These are phyloP conservation scores for Rhinolophus ferrumequinum DNA, from an alignment of 2,113 vertebrate species.

Conservation along the genomic window DNA sequence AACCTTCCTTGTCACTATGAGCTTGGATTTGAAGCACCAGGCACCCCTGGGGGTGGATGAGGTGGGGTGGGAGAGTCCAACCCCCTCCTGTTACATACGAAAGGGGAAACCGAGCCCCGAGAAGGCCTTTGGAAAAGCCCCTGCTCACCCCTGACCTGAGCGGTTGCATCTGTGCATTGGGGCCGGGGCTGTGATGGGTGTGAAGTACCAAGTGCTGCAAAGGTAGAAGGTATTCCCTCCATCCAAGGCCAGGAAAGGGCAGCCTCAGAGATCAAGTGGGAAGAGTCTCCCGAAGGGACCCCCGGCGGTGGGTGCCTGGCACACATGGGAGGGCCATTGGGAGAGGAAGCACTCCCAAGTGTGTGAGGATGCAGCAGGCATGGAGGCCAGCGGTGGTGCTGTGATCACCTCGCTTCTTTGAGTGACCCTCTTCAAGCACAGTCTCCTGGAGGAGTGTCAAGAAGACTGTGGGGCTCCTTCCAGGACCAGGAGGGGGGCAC, in stretches of 20 bases:
- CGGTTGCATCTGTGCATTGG: too few species aligned
- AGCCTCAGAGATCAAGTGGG: not conserved
- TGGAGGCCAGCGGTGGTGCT: fast-evolving
- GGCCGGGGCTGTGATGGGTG: fast-evolving
- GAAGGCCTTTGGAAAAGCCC: not conserved
- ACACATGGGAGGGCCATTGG: not conserved
- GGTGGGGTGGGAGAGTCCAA: not conserved
- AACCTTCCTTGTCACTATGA: not conserved
- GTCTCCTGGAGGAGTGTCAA: not conserved
- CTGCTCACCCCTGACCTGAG: not conserved
- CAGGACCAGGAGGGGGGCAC: too few species aligned
- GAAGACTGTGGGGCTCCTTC: not conserved
- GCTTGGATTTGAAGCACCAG: not conserved
- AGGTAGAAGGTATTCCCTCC: not conserved
- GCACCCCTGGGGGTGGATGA: not conserved
- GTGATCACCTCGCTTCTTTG: not conserved
- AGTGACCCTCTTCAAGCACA: not conserved
- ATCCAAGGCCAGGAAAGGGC: not conserved
- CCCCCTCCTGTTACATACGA: not conserved
- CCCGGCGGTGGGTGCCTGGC: fast-evolving
- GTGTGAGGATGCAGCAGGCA: not conserved
- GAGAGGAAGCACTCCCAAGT: fast-evolving
- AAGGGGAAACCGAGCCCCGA: not conserved
- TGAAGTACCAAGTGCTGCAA: fast-evolving
- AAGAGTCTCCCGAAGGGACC: not conserved